phyloP scores from a whole-genome alignment of 2,113 vertebrate species.

The Chionis minor region DNA sequence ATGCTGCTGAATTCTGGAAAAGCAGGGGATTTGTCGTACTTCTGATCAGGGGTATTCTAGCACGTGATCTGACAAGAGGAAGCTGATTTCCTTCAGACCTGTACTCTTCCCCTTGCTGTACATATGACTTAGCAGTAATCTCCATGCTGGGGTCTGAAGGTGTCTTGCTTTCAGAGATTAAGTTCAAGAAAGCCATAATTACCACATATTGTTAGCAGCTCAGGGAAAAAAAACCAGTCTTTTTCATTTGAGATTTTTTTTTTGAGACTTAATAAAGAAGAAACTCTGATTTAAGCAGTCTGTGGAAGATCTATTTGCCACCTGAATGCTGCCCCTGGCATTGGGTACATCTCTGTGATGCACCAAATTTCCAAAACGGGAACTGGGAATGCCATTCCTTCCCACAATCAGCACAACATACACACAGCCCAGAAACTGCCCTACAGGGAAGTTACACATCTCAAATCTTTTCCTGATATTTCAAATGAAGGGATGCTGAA shows the following conservation, averaged over 20 bases:
- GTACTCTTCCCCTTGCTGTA: not conserved
- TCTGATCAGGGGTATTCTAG: not conserved
- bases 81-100: not conserved
- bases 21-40: not conserved
- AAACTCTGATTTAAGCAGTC: not conserved
- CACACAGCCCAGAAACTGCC: not conserved
- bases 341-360: rapidly evolving
- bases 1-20: not conserved
- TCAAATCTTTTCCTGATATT: not conserved
- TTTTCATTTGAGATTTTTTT: not conserved
- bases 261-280: not conserved
- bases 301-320: not conserved
- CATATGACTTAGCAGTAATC: not conserved
- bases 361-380: not conserved
- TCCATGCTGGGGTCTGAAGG: not conserved
- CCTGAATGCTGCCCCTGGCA: not conserved
- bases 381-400: not conserved
- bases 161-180: not conserved
- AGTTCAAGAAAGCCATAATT: not conserved
- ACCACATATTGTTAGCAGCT: not conserved
- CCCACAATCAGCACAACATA: not conserved
- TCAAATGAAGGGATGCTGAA: not conserved
- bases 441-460: not conserved
- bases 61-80: not conserved
- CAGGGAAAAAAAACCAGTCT: rapidly evolving